Evolutionary conservation across 2,888 invertebrate genomes (phyloP).

Genomic region (Sipha maydis): DNA sequence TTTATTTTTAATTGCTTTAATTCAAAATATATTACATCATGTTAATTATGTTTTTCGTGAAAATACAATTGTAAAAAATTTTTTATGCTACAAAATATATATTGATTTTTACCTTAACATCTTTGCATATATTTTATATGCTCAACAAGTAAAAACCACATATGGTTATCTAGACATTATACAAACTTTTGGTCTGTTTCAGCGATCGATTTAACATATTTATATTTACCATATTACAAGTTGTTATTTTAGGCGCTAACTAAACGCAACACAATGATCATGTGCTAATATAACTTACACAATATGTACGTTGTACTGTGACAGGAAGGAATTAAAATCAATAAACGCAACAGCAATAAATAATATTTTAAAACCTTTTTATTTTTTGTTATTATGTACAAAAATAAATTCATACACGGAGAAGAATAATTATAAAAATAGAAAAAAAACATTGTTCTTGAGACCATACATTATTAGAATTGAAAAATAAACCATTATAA

Average conservation of each 20-base stretch:
- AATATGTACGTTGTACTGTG: not conserved
- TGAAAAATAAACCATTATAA: slow-evolving; percentile 33
- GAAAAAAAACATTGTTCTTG: slow-evolving; percentile 53
- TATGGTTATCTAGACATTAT: not conserved
- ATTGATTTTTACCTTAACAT: too few species aligned
- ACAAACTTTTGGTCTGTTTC: not conserved
- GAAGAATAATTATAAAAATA: slow-evolving; percentile 51
- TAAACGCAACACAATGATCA: slow-evolving; percentile 39
- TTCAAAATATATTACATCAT: too few species aligned
- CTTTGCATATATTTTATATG: too few species aligned
- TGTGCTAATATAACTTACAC: not conserved
- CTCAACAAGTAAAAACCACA: not conserved
- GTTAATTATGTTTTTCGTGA: too few species aligned
- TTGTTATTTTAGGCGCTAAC: slow-evolving; percentile 1
- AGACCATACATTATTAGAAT: slow-evolving; percentile 51
- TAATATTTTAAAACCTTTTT: slow-evolving; percentile 48
- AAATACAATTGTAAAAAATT: too few species aligned
- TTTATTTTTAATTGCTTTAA: too few species aligned
- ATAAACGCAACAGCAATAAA: not conserved
- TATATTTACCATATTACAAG: not conserved
- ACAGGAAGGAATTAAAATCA: not conserved
- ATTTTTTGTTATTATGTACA: slow-evolving; percentile 56
- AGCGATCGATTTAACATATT: too few species aligned
- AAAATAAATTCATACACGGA: slow-evolving; percentile 57
- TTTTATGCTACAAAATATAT: too few species aligned